A percentile compares a stretch with the other conserved stretches of the same genome.
These are phyloP conservation scores for Drosophila suboccidentalis DNA, from an alignment of 2,888 invertebrate species.

Conservation along the genomic window DNA sequence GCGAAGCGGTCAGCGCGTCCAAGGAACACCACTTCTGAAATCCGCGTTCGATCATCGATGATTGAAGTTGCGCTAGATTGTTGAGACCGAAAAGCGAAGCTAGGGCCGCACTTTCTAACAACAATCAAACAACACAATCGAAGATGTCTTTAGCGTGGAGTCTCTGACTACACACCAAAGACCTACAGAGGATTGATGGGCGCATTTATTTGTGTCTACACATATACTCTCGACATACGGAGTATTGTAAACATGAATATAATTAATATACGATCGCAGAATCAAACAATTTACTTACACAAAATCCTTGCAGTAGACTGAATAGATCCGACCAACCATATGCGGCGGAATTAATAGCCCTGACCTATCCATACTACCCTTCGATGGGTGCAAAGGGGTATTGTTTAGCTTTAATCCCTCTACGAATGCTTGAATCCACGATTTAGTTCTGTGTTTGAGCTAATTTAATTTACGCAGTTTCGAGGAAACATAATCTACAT, in stretches of 20 bases:
- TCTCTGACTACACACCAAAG: too few relatives aligned
- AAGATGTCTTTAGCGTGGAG: neutral
- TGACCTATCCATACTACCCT: neutral
- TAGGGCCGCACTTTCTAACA: neutral
- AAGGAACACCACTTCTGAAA: neutral
- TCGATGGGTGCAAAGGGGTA: neutral
- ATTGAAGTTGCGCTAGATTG: neutral
- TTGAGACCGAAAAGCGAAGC: neutral
- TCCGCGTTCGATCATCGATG: neutral
- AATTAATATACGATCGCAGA: neutral
- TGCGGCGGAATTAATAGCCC: neutral
- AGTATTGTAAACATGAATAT: neutral
- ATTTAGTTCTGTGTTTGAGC: neutral
- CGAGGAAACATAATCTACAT: neutral
- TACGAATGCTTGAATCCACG: neutral
- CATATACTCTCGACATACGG: neutral
- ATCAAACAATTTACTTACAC: constrained; percentile 41
- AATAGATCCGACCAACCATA: constrained; percentile 53
- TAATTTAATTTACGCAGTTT: neutral
- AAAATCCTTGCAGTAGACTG: constrained; percentile 64
- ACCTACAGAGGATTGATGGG: too few relatives aligned
- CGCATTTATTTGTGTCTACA: neutral
- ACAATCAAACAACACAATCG: neutral
- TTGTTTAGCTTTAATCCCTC: neutral
- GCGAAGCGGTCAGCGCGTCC: too few relatives aligned